Conservation (phyloP, 2,888 invertebrate genomes). For the Axea sp. region DNA sequence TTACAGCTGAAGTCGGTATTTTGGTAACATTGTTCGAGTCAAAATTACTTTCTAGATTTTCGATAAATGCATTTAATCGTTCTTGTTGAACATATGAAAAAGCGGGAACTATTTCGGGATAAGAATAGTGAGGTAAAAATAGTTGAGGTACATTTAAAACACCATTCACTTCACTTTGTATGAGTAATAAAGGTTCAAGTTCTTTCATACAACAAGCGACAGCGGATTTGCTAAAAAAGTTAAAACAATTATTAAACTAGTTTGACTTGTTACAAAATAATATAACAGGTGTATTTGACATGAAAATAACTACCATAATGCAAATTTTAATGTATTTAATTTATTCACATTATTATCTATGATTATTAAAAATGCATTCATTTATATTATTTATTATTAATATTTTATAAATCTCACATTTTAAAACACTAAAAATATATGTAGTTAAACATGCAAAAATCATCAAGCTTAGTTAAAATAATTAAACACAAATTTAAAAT, state of each 20-base stretch:
- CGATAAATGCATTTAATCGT: slow-evolving; percentile 80
- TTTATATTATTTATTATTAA: too few species aligned
- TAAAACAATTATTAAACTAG: slow-evolving; percentile 14
- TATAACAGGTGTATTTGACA: too few species aligned
- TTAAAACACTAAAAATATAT: too few species aligned
- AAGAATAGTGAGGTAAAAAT: slow-evolving; percentile 2
- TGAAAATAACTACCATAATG: too few species aligned
- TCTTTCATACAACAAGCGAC: slow-evolving; percentile 75
- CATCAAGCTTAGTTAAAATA: too few species aligned
- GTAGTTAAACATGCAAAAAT: too few species aligned
- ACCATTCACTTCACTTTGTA: slow-evolving; percentile 67
- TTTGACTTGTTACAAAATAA: too few species aligned
- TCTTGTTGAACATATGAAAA: slow-evolving; percentile 80
- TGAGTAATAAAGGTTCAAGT: slow-evolving; percentile 73
- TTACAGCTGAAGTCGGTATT: slow-evolving; percentile 84
- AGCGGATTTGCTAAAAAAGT: slow-evolving; percentile 66
- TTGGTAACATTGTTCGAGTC: slow-evolving; percentile 81
- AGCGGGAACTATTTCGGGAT: slow-evolving; percentile 73
- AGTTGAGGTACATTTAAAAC: slow-evolving; percentile 38
- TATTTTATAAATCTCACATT: too few species aligned
- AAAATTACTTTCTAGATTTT: slow-evolving; percentile 79
- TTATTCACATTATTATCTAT: too few species aligned
- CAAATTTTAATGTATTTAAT: too few species aligned
- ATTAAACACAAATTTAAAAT: too few species aligned
- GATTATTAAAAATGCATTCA: too few species aligned